Evolutionary conservation across 2,113 vertebrate species (phyloP), one percentile per base, ranked within the genome.

Genomic region (Nycticebus coucang): DNA sequence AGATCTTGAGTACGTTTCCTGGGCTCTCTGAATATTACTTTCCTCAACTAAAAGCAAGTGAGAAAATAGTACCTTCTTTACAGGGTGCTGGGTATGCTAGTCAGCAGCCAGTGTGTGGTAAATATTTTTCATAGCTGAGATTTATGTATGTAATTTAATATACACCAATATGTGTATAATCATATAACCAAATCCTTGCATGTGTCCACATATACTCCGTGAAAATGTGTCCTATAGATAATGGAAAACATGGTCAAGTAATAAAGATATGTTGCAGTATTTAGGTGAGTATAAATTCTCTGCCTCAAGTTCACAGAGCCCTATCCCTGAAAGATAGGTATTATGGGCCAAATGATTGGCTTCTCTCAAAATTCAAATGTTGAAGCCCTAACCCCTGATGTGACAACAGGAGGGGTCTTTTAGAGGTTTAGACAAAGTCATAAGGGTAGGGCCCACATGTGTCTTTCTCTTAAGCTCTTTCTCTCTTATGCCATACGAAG

Each of bases 181-280:
- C 68, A 94, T 60, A 50, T 53, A 75, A 83, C 78, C 15, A 87
- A 91, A 93, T 92, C 77, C 68, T 97, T 90, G 69, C 74, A 80
- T 45, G 18, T 90, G 87, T 80, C 19, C 57, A 82, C 15, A 50
- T 59, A 89, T 72, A 21, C 3, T 17, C 19, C 8, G 18, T 24
- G 35, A 74, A 90, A 90, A 87, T 74, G 22, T 66, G 66, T 62
- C 13, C 8, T 87, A 3, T 59, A 80, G 37, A 45, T 71, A 19
- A 87, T n/a, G 41, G 22, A 77, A 93, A 87, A 66, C 4, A 37
- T 1, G 6, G 21, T 84, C 30, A n/a, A 74, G 17, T 72, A 59
- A 82, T 82, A 89, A 75, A 72, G 18, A 57, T 30, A 2, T 66
- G 41, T 10, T 41, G 17, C 1, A 21, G 1, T 10, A 35, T 88